Evolutionary conservation across 2,888 invertebrate genomes (phyloP).

Genomic region (Rotaria socialis): DNA sequence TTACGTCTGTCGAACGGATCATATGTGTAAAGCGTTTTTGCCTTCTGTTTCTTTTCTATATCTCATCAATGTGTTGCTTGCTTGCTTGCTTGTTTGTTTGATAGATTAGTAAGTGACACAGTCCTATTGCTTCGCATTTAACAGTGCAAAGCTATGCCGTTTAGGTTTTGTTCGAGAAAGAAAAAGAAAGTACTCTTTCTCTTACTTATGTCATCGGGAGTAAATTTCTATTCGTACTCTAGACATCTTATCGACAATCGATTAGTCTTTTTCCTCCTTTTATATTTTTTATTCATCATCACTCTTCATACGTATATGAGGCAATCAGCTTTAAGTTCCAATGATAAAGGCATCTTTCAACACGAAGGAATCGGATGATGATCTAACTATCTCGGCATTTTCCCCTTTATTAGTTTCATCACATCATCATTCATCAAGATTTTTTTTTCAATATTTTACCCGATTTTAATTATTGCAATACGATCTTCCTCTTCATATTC

Average conservation of each 20-base stretch:
- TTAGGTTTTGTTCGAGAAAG: too few species aligned
- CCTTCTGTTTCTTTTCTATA: not conserved
- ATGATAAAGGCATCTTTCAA: not conserved
- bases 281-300: not conserved
- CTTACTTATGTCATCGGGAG: not conserved
- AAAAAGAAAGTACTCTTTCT: not conserved
- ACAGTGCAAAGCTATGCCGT: not conserved
- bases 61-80: not conserved
- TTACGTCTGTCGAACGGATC: not conserved
- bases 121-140: not conserved
- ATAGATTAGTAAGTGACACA: not conserved
- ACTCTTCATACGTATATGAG: not conserved
- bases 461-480: not conserved
- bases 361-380: not conserved
- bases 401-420: not conserved
- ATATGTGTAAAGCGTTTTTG: not conserved
- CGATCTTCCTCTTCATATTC: not conserved
- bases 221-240: not conserved
- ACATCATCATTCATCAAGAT: not conserved
- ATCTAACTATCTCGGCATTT: not conserved
- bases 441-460: not conserved
- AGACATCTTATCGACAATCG: constrained; percentile 21
- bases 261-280: not conserved
- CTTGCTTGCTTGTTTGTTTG: not conserved
- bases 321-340: not conserved